A percentile compares a stretch with the other conserved stretches of the same genome.
Evolutionary conservation across 2,113 vertebrate genomes (phyloP).

Genomic region (Leptodactylus fuscus): DNA sequence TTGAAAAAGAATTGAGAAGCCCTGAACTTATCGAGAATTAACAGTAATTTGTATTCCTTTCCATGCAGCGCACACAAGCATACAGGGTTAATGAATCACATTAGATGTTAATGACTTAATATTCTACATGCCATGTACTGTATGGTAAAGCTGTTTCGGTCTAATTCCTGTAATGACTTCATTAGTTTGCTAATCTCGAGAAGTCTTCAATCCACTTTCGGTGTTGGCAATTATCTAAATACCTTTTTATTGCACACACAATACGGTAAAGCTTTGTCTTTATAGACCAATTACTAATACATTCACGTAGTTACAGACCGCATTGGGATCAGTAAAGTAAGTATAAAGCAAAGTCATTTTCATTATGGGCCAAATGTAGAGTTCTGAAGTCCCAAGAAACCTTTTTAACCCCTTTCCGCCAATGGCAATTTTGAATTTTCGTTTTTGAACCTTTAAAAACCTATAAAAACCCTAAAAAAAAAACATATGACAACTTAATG

Average conservation of each 20-base stretch:
- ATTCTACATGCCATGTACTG: neutral
- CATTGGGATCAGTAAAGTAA: too few species aligned
- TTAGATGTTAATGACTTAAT: neutral
- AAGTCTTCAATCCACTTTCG: neutral
- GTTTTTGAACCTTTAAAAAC: too few species aligned
- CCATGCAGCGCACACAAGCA: neutral
- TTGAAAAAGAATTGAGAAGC: too few species aligned
- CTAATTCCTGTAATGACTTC: constrained; percentile 41
- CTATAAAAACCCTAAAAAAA: too few species aligned
- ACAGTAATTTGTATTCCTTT: neutral
- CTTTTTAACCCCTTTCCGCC: too few species aligned
- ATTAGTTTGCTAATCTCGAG: constrained; percentile 27
- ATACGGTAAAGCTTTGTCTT: neutral
- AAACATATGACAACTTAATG: too few species aligned
- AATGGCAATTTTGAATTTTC: too few species aligned
- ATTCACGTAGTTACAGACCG: neutral
- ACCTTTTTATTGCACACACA: neutral
- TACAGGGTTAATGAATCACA: constrained; percentile 1
- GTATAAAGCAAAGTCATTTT: too few species aligned
- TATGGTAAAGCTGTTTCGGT: neutral
- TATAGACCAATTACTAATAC: neutral
- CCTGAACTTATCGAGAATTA: neutral
- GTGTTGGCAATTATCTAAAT: neutral
- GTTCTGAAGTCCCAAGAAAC: too few species aligned
- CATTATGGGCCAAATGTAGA: too few species aligned